These are phyloP conservation scores for Podilymbus podiceps DNA, from an alignment of 2,113 vertebrate genomes.

Conservation along the genomic window DNA sequence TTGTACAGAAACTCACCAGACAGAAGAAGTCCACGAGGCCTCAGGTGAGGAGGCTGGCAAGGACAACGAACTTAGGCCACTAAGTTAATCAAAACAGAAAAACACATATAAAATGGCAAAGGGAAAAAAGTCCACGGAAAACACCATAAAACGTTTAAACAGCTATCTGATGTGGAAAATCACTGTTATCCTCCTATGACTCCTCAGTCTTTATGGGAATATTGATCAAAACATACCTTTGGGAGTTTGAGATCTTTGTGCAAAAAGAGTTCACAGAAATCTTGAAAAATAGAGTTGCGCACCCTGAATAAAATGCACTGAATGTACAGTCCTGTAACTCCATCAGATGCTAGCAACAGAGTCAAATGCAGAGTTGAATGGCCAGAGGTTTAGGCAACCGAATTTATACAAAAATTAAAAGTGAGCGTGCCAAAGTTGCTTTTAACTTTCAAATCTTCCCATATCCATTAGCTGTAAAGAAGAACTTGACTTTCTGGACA, in stretches of 20 bases:
- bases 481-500: background rate
- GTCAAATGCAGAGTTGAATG: background rate
- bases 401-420: background rate
- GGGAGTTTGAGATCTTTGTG: background rate
- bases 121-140: background rate
- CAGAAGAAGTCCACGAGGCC: background rate
- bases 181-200: background rate
- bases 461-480: background rate
- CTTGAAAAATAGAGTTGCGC: background rate
- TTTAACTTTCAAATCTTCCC: background rate
- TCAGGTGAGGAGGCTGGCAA: background rate
- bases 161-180: background rate
- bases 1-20: background rate
- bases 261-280: background rate
- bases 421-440: background rate
- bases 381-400: background rate
- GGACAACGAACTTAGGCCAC: background rate
- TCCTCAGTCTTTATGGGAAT: background rate
- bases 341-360: background rate
- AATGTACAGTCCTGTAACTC: background rate
- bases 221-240: background rate
- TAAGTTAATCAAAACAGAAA: background rate
- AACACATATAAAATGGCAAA: background rate
- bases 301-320: background rate
- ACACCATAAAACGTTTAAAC: background rate